Percentiles rank a stretch among this genome's conserved stretches.
phyloP scores from a whole-genome alignment of 1,140 invertebrate species.

The Metopolophium dirhodum region DNA sequence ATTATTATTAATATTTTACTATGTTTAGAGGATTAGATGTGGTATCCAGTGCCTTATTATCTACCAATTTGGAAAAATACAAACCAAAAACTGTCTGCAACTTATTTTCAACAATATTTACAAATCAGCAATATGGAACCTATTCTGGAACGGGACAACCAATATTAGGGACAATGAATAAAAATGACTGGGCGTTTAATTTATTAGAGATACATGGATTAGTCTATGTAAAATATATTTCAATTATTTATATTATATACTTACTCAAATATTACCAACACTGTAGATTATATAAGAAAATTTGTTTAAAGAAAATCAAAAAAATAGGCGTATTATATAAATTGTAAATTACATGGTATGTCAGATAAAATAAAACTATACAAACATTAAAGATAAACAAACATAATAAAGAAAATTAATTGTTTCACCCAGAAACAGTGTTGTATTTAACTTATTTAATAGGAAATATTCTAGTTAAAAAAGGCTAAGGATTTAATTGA shows the following conservation, averaged over 20 bases:
- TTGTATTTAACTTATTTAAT: conserved; percentile 35
- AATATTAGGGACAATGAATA: no score
- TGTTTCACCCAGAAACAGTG: conserved; percentile 7
- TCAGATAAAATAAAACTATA: background rate
- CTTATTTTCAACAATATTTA: background rate
- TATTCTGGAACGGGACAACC: background rate
- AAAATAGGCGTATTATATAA: no score
- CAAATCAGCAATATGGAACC: background rate
- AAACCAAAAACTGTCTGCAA: no score
- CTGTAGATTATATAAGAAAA: no score
- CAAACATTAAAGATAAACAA: no score
- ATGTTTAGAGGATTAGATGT: conserved; percentile 30
- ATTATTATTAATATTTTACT: background rate
- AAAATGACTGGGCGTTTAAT: no score
- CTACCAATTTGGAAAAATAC: no score
- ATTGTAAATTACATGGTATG: no score
- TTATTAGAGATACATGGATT: conserved; percentile 65
- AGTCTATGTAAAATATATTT: conserved; percentile 66
- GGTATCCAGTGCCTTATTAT: background rate
- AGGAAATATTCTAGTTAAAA: conserved; percentile 36
- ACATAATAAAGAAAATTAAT: background rate
- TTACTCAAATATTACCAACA: no score
- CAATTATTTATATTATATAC: background rate
- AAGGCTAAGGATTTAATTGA: background rate
- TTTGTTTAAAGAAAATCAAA: no score